These are phyloP conservation scores for Molossus molossus DNA, from an alignment of 2,797 vertebrate genomes.

Conservation along the genomic window DNA sequence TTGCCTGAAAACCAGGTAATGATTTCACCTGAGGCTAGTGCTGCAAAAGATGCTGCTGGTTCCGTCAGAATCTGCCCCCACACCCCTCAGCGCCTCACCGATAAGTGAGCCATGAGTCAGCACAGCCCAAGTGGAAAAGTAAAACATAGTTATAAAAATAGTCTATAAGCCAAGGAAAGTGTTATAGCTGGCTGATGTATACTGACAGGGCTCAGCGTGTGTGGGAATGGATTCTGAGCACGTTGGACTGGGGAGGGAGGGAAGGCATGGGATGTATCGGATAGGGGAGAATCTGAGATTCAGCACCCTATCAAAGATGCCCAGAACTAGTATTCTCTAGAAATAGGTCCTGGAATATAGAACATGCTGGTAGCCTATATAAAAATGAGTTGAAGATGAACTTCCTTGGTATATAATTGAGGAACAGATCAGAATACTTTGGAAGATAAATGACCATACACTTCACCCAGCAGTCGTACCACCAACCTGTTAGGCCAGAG, in stretches of 20 bases:
- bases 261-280: not conserved
- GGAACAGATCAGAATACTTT: not conserved
- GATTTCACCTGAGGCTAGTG: not conserved
- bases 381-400: constrained; percentile 1
- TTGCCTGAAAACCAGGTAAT: not conserved
- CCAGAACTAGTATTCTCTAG: not conserved
- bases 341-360: not conserved
- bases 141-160: not conserved
- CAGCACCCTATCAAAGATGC: not conserved
- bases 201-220: not conserved
- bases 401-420: not conserved
- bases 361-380: not conserved
- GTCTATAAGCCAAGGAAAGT: not conserved
- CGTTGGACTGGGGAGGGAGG: not conserved
- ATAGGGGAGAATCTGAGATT: not conserved
- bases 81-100: not conserved
- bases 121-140: not conserved
- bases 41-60: not conserved
- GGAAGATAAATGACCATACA: not conserved
- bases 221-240: not conserved
- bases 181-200: not conserved
- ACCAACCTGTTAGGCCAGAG: not conserved
- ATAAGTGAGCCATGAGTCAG: not conserved
- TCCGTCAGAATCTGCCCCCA: not conserved
- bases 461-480: not conserved